Percentiles rank a stretch among this genome's conserved stretches.
Evolutionary conservation across 2,888 invertebrate species (phyloP).

Genomic region (Pycnomerus fuliginosus): DNA sequence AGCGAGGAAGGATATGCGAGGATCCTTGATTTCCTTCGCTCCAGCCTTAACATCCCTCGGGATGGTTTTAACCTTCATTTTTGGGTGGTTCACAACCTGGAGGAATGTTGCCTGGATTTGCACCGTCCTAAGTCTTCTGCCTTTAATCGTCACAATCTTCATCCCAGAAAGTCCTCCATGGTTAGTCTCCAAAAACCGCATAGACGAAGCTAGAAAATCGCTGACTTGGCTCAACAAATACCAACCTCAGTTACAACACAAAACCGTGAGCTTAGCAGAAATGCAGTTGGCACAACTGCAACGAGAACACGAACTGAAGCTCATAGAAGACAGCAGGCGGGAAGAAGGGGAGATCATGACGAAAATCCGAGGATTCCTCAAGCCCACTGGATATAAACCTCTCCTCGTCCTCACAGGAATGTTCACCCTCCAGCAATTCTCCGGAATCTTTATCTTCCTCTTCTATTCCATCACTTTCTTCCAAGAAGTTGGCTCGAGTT

Average conservation of each 20-base stretch:
- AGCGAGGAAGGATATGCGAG: too few species aligned
- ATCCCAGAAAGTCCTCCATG: conserved; percentile 63
- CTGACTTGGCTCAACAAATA: conserved; percentile 55
- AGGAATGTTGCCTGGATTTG: conserved; percentile 58
- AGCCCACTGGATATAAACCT: too few species aligned
- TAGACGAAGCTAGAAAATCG: conserved; percentile 57
- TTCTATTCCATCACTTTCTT: conserved; percentile 62
- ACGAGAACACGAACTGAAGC: conserved; percentile 56
- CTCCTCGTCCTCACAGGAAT: conserved; percentile 55
- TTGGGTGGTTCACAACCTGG: conserved; percentile 59
- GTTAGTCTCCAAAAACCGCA: conserved; percentile 58
- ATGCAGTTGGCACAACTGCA: conserved; percentile 54
- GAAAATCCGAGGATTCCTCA: conserved; percentile 53
- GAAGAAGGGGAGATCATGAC: conserved; percentile 44
- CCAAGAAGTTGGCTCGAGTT: conserved; percentile 45
- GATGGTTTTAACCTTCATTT: conserved; percentile 59
- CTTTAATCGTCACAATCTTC: conserved; percentile 54
- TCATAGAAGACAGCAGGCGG: conserved; percentile 46
- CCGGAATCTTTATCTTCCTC: conserved; percentile 59
- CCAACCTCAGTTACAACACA: conserved; percentile 52
- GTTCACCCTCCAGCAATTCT: conserved; percentile 59
- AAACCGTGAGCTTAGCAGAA: conserved; percentile 22
- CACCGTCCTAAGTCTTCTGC: conserved; percentile 56
- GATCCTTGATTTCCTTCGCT: too few species aligned
- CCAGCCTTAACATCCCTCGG: too few species aligned